Base-by-base conservation (phyloP, 2,113 vertebrate genomes). In the Ancistrus triradiatus region DNA sequence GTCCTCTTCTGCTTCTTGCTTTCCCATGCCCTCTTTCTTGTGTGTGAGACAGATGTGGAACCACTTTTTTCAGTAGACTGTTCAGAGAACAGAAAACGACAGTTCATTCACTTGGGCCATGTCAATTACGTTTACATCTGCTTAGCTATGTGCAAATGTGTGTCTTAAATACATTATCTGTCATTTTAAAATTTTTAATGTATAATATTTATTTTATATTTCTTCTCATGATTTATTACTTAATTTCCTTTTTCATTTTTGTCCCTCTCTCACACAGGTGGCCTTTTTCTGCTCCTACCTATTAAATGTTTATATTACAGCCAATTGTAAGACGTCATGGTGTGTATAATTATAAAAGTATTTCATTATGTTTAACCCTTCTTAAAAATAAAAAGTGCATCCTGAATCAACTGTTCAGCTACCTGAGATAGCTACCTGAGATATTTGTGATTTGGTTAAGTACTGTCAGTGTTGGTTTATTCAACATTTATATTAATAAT, bases 21-120 rank as follows among this genome's bases (percentile, higher is more conserved):
- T 56, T 66, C 52, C 51, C 58, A 49, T 60, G 56, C 66, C 53
- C 24, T 21, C 40, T 60, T 65, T 64, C 61, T 74, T 73, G 81
- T 59, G 75, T 79, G 78, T 50, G 75, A 84, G 82, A 85, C 86
- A 87, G 85, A 86, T 86, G 85, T 86, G 84, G 82, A 85, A 83
- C 80, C 81, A 81, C 57, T 58, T 49, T 63, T 81, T 78, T 66
- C 78, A 76, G 79, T 77, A 75, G 80, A 79, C 80, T 79, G 82
- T 85, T 81, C 82, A 72, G 64, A 82, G 77, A 83, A 76, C 68
- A 79, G 72, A 60, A 69, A 78, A 75, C 80, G 40, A 67, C 63
- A 59, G 27, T 64, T 58, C 33, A 50, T 28, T 59, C 33, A 51
- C 38, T 31, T 31, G 27, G 3, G 7, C 7, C 7, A 31, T 3